Evolutionary conservation across 1,140 invertebrate genomes (phyloP).

Genomic region (Papilio machaon): DNA sequence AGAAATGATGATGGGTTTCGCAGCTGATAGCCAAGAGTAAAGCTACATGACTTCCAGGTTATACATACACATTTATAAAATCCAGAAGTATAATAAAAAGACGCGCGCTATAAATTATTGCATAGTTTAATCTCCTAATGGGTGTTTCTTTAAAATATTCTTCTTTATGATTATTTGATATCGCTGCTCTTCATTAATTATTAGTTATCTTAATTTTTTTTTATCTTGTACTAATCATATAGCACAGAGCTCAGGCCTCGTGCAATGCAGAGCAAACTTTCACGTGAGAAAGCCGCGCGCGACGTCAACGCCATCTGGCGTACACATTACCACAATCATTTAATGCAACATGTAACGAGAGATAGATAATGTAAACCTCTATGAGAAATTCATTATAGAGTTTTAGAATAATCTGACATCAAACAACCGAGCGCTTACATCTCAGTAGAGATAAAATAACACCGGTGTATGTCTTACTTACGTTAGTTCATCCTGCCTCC

Average conservation of each 20-base stretch:
- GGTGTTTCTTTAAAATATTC: no score
- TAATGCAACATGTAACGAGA: neutral
- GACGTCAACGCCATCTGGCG: neutral
- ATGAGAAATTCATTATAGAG: neutral
- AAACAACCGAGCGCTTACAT: neutral
- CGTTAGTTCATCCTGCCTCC: no score
- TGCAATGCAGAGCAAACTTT: slow-evolving; percentile 5
- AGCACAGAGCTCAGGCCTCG: neutral
- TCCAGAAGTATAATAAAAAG: no score
- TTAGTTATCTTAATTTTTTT: neutral
- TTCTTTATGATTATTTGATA: neutral
- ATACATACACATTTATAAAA: no score
- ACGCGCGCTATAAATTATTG: no score
- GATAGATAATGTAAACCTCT: neutral
- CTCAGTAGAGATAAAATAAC: neutral
- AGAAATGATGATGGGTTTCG: no score
- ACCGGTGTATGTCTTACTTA: neutral
- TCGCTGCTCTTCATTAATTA: neutral
- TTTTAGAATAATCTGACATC: neutral
- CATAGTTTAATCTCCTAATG: no score
- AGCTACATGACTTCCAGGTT: no score
- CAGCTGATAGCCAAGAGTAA: no score
- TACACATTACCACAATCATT: slow-evolving; percentile 1
- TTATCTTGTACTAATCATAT: neutral
- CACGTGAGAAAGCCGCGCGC: neutral